Evolutionary conservation across 2,888 invertebrate species (phyloP).

Genomic region (Dolomedes plantarius): DNA sequence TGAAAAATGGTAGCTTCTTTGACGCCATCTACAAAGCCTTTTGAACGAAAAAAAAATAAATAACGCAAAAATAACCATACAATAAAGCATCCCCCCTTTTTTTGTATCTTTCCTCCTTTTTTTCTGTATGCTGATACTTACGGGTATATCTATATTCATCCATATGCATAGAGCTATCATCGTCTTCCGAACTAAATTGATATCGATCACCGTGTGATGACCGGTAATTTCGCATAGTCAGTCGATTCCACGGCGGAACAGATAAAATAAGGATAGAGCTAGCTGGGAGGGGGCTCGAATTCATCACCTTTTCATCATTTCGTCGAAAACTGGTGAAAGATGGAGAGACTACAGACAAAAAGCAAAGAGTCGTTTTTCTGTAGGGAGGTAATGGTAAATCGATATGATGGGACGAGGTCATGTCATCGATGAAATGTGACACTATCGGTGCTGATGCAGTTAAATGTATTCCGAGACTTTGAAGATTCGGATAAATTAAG

Average conservation of each 20-base stretch:
- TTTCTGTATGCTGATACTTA: slow-evolving; percentile 38
- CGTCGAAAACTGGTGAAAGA: slow-evolving; percentile 60
- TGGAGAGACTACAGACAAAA: slow-evolving; percentile 27
- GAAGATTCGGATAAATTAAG: neutral
- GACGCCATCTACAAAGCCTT: neutral
- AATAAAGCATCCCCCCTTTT: neutral
- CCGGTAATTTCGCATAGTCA: slow-evolving; percentile 68
- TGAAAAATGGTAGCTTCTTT: neutral
- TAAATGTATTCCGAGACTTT: neutral
- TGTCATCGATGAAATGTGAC: slow-evolving; percentile 45
- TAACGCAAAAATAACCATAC: neutral
- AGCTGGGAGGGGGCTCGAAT: slow-evolving; percentile 20
- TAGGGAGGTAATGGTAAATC: slow-evolving; percentile 63
- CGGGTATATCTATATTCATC: slow-evolving; percentile 28
- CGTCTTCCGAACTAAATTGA: slow-evolving; percentile 50
- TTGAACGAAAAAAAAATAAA: neutral
- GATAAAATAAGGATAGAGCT: neutral
- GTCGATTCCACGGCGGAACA: slow-evolving; percentile 34
- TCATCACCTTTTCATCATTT: slow-evolving; percentile 70
- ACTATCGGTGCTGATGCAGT: neutral
- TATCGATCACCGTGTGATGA: slow-evolving; percentile 67
- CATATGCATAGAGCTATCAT: slow-evolving; percentile 59
- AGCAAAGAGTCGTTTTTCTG: slow-evolving; percentile 13
- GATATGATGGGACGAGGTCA: slow-evolving; percentile 52
- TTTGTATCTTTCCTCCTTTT: neutral